phyloP scores from a whole-genome alignment of 2,888 invertebrate species.

The Eulithis prunata region DNA sequence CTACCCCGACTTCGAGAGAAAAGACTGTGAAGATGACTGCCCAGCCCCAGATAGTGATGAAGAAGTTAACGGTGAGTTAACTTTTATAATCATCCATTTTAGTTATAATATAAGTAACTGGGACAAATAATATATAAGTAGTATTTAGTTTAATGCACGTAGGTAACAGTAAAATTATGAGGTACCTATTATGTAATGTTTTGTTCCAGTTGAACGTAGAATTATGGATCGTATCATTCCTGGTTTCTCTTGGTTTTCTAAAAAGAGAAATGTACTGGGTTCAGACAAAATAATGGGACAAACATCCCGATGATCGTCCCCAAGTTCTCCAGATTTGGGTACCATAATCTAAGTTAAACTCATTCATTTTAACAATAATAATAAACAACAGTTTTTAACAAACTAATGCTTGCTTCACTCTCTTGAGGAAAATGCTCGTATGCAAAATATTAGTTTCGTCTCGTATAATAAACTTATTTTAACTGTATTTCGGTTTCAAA shows the following conservation, averaged over 20 bases:
- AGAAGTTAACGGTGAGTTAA: slow-evolving; percentile 39
- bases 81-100: not conserved
- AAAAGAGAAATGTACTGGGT: slow-evolving; percentile 52
- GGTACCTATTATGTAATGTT: not conserved
- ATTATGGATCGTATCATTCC: slow-evolving; percentile 59
- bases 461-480: no score
- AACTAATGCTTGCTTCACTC: not conserved
- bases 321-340: no score
- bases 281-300: slow-evolving; percentile 8
- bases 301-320: no score
- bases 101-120: no score
- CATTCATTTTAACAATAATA: no score
- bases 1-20: slow-evolving; percentile 62
- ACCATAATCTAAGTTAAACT: no score
- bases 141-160: not conserved
- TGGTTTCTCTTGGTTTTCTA: slow-evolving; percentile 64
- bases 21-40: slow-evolving; percentile 65
- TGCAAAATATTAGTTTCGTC: no score
- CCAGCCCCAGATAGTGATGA: slow-evolving; percentile 42
- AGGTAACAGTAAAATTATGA: not conserved
- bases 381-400: no score
- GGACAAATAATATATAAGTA: not conserved
- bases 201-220: slow-evolving; percentile 63
- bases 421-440: not conserved
- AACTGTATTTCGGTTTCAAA: no score